These are phyloP conservation scores for Caenorhabditis inopinata DNA, from an alignment of 1,140 invertebrate species.

Conservation along the genomic window DNA sequence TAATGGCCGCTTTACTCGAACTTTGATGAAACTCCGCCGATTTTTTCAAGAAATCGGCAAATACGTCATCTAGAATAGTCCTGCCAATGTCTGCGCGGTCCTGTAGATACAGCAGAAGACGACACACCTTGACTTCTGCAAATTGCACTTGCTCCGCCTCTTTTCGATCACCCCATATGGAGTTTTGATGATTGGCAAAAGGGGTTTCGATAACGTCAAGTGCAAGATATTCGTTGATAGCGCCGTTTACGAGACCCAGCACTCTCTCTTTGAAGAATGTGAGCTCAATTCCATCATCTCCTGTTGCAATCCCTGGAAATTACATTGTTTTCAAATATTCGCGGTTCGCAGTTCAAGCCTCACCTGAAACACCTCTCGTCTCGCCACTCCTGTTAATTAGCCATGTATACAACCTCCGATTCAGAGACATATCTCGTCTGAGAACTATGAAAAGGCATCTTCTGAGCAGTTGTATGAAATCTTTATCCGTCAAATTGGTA, in stretches of 20 bases:
- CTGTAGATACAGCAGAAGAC: conserved; percentile 81
- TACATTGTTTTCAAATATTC: conserved; percentile 35
- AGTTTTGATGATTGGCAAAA: background rate
- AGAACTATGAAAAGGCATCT: conserved; percentile 81
- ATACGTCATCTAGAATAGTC: conserved; percentile 29
- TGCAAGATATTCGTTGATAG: conserved; percentile 68
- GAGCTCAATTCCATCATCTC: conserved; percentile 63
- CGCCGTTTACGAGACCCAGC: conserved; percentile 70
- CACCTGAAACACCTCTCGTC: conserved; percentile 16
- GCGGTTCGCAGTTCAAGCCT: background rate
- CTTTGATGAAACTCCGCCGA: conserved; percentile 25
- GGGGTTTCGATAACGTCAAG: conserved; percentile 62
- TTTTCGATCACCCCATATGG: background rate
- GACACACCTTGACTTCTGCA: conserved; percentile 72
- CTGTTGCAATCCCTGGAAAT: conserved; percentile 42
- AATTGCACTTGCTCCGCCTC: conserved; percentile 56
- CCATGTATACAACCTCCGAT: conserved; percentile 71
- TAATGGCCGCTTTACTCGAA: background rate
- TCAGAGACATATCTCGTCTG: conserved; percentile 86
- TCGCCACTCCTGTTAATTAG: conserved; percentile 51
- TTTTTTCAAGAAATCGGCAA: conserved; percentile 32
- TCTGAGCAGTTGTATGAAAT: conserved; percentile 77
- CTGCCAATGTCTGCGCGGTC: conserved; percentile 78
- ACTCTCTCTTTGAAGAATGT: conserved; percentile 78
- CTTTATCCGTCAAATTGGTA: conserved; percentile 75